phyloP scores from a whole-genome alignment of 2,797 vertebrate species.

The Rhinogobio ventralis region DNA sequence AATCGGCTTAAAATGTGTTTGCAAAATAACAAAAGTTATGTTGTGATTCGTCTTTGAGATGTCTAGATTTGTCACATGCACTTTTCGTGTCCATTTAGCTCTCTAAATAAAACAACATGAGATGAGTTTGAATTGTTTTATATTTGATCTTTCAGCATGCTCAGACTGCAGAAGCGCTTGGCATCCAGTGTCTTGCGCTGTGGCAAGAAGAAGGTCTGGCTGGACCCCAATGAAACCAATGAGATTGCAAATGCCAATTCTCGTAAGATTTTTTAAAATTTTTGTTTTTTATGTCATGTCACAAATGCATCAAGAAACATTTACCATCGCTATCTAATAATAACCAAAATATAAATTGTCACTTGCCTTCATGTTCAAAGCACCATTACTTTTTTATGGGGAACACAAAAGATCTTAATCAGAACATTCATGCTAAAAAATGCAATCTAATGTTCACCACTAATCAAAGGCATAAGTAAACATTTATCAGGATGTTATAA shows the following conservation, averaged over 20 bases:
- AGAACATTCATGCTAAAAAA: too few relatives aligned
- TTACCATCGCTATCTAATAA: background rate
- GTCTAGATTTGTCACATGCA: background rate
- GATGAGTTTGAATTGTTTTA: background rate
- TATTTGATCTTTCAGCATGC: slow-evolving; percentile 80
- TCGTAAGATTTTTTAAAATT: slow-evolving; percentile 67
- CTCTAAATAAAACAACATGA: background rate
- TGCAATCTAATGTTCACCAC: too few relatives aligned
- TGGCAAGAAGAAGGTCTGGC: slow-evolving; percentile 98
- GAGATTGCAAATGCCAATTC: slow-evolving; percentile 85
- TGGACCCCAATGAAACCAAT: slow-evolving; percentile 95
- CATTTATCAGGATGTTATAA: too few relatives aligned
- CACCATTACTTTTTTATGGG: background rate
- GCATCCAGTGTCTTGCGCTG: slow-evolving; percentile 97
- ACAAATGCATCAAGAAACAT: background rate
- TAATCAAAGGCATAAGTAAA: too few relatives aligned
- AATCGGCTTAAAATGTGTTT: background rate
- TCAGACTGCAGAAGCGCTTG: slow-evolving; percentile 97
- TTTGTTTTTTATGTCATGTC: background rate
- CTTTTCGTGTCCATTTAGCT: background rate
- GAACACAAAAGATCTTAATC: background rate
- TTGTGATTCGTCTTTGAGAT: background rate
- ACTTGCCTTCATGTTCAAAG: background rate
- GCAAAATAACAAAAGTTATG: too few relatives aligned
- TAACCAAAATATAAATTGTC: background rate